Evolutionary conservation across 1,140 invertebrate genomes (phyloP), one percentile per base, ranked within the genome.

Genomic region (Lycorma delicatula): DNA sequence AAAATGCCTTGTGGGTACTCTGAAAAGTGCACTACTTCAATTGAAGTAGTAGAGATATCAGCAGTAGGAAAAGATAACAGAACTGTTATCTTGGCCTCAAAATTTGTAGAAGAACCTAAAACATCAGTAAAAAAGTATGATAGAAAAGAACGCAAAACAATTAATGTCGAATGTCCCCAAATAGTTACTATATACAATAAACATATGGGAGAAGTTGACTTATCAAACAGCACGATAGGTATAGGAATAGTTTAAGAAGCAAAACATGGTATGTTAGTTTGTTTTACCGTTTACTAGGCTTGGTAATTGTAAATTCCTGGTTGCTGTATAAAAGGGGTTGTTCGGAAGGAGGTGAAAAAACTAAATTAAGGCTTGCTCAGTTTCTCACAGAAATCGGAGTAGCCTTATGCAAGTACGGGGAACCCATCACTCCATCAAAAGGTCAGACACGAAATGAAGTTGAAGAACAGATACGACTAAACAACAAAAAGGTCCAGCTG

Each of bases 1-100:
- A 64, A 65, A 26, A 44, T 56, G 62, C 55, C 56, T 7, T 25
- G 63, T 46, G 63, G 64, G 6, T 48, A 27, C 38, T 53, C 49
- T 12, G 58, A 60, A 27, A 60, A 52, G 28, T 59, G 36, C n/a
- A 49, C 44, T 36, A 26, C 56, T 28, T 41, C 56, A 36, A 34
- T 54, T 36, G 56, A 60, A 44, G 56, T 53, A 13, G 59, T 65
- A 5, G 44, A 60, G 11, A 44, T 64, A 0, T 63, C 61, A 31
- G 53, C 49, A 36, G 22, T 25, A n/a, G 64, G 63, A 61, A 55
- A 57, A 16, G 64, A 74, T 58, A 76, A 70, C 60, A 74, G 73
- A 64, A 29, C 53, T 56, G 72, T 74, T 46, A 68, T 65, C 58
- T 65, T 74, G 23, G n/a, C n/a, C n/a, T n/a, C n/a, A n/a, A n/a